phyloP scores from a whole-genome alignment of 2,888 invertebrate species.

The Ectropis crepuscularia region DNA sequence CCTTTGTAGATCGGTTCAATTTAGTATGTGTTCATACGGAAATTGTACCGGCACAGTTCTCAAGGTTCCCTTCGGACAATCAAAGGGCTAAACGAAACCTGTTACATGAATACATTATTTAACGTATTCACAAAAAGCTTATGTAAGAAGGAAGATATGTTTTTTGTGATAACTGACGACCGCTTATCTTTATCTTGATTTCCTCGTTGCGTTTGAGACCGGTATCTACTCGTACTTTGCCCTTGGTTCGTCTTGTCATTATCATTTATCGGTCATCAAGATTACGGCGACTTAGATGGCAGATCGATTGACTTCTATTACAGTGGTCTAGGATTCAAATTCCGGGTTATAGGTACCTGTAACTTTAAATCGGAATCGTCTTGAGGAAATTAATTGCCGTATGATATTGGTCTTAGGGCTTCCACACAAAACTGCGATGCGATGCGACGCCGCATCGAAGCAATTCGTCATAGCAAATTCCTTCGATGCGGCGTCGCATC shows the following conservation, averaged over 20 bases:
- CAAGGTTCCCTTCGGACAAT: constrained; percentile 47
- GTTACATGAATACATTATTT: constrained; percentile 37
- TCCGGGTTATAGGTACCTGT: too few relatives aligned
- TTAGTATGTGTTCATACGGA: constrained; percentile 26
- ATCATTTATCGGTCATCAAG: constrained; percentile 12
- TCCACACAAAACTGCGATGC: too few relatives aligned
- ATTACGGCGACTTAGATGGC: not conserved
- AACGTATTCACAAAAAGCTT: constrained; percentile 35
- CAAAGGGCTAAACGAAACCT: constrained; percentile 54
- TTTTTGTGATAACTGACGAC: constrained; percentile 27
- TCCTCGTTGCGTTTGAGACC: constrained; percentile 32
- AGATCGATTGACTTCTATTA: too few relatives aligned
- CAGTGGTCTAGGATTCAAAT: too few relatives aligned
- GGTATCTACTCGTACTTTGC: constrained; percentile 7
- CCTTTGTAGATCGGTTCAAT: constrained; percentile 7
- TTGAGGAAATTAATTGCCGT: too few relatives aligned
- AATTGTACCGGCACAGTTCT: constrained; percentile 36
- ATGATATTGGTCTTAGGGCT: too few relatives aligned
- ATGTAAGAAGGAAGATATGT: constrained; percentile 38
- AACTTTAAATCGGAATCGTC: too few relatives aligned
- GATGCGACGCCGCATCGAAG: too few relatives aligned
- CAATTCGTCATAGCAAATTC: too few relatives aligned
- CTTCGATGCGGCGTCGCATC: too few relatives aligned
- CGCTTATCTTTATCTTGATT: constrained; percentile 36
- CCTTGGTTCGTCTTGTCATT: constrained; percentile 14